Evolutionary conservation across 1,140 invertebrate genomes (phyloP).

Genomic region (Drosophila auraria): DNA sequence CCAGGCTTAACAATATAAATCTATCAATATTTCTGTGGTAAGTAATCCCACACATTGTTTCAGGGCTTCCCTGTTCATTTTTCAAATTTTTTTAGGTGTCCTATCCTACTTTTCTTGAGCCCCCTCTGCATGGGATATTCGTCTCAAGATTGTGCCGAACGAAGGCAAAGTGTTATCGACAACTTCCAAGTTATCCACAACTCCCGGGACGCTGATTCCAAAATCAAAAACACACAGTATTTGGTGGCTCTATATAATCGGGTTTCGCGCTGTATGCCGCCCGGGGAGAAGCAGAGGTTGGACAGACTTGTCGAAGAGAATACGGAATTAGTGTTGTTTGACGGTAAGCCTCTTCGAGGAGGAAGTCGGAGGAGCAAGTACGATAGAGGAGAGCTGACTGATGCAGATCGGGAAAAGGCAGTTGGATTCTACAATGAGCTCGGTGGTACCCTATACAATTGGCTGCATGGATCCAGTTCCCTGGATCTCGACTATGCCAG

Average conservation of each 20-base stretch:
- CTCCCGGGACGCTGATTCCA: neutral
- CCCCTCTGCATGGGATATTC: neutral
- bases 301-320: neutral
- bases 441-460: neutral
- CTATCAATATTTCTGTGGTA: neutral
- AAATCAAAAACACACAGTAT: neutral
- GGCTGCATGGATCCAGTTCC: neutral
- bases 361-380: constrained; percentile 2
- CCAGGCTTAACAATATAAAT: neutral
- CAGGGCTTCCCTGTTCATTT: too few relatives aligned
- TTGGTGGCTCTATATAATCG: neutral
- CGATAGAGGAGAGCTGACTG: neutral
- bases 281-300: neutral
- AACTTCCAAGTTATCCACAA: neutral
- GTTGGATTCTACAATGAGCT: constrained; percentile 3
- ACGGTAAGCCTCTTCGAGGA: neutral
- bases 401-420: neutral
- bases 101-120: neutral
- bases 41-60: too few relatives aligned
- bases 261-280: neutral
- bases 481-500: too few relatives aligned
- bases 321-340: neutral
- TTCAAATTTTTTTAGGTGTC: neutral
- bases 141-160: neutral
- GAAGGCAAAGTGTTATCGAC: too few relatives aligned